A percentile compares a stretch with the other conserved stretches of the same genome.
phyloP scores from a whole-genome alignment of 1,140 invertebrate genomes.

The Drosophila athabasca region DNA sequence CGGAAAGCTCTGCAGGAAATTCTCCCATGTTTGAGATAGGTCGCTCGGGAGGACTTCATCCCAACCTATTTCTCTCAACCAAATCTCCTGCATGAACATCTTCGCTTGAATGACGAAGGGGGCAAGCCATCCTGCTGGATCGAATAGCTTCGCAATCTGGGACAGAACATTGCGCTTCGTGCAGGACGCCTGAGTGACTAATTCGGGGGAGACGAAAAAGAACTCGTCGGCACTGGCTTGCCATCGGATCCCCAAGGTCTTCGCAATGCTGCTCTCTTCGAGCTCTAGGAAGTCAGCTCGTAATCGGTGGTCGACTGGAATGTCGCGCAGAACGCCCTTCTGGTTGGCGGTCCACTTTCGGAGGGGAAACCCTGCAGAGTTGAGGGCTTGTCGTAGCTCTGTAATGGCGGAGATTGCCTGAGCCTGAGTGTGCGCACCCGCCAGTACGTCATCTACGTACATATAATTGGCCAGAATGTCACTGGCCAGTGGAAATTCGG shows the following conservation, averaged over 20 bases:
- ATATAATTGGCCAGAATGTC: neutral
- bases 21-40: neutral
- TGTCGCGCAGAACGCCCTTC: too few species aligned
- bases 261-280: neutral
- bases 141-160: neutral
- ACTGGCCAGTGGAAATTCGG: neutral
- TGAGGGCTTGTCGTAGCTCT: too few species aligned
- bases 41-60: neutral
- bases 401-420: too few species aligned
- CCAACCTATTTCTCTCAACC: neutral
- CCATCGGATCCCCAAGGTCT: neutral
- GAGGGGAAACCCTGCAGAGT: too few species aligned
- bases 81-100: neutral
- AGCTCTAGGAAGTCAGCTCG: neutral
- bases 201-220: neutral
- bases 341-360: too few species aligned
- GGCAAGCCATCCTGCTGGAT: neutral
- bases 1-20: neutral
- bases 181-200: neutral
- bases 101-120: neutral
- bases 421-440: neutral
- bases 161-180: neutral
- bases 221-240: neutral
- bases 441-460: neutral
- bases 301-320: neutral